phyloP scores from a whole-genome alignment of 2,113 vertebrate genomes.

The Nicator chloris region DNA sequence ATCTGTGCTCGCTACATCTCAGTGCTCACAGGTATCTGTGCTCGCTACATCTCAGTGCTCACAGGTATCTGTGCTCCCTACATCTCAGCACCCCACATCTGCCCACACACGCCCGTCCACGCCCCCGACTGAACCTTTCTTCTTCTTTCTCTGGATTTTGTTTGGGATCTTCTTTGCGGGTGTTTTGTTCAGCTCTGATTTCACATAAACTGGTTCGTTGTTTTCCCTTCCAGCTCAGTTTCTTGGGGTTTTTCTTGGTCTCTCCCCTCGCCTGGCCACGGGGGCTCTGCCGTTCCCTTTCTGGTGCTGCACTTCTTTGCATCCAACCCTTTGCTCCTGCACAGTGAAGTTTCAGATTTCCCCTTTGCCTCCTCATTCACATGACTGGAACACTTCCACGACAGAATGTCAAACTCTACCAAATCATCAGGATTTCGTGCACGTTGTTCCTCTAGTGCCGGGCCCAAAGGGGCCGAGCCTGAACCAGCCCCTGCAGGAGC shows the following conservation, averaged over 20 bases:
- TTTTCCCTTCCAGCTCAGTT: neutral
- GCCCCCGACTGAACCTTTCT: accelerated
- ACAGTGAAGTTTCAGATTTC: neutral
- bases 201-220: accelerated
- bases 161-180: no score
- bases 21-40: no score
- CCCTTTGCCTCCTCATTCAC: neutral
- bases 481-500: neutral
- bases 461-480: neutral
- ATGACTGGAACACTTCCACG: neutral
- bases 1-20: no score
- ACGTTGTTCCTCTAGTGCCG: neutral
- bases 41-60: no score
- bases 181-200: neutral
- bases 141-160: neutral
- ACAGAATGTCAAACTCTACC: neutral
- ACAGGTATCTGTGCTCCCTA: no score
- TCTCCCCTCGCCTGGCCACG: no score
- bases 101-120: neutral
- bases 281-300: neutral
- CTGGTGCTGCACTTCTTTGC: neutral
- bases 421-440: neutral
- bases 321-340: neutral
- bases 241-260: no score
- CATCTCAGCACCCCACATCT: neutral